Conservation (phyloP, 2,888 invertebrate genomes). For the Polietes domitor region DNA sequence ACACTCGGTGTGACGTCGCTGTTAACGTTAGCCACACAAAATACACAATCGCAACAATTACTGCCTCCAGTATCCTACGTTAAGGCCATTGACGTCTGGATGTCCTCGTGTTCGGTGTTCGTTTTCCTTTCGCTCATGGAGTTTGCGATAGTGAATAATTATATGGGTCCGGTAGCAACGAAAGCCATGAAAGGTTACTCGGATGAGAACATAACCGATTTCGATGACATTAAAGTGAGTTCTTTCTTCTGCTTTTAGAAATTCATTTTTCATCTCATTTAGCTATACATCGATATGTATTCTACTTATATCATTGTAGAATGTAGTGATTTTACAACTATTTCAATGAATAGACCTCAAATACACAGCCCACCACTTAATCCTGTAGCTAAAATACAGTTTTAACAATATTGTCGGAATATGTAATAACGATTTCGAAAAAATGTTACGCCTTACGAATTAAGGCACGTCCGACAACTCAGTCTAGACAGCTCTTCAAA, state of each 20-base stretch:
- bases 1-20: conserved; percentile 93
- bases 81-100: conserved; percentile 96
- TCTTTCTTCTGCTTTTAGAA: background rate
- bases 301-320: too few species aligned
- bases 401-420: too few species aligned
- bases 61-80: conserved; percentile 95
- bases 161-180: conserved; percentile 91
- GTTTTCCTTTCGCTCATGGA: conserved; percentile 95
- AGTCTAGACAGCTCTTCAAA: too few species aligned
- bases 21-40: conserved; percentile 94
- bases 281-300: too few species aligned
- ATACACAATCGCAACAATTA: conserved; percentile 94
- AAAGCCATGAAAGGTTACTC: conserved; percentile 95
- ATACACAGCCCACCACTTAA: too few species aligned
- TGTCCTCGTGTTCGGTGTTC: conserved; percentile 95
- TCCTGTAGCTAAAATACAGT: too few species aligned
- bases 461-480: too few species aligned
- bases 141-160: conserved; percentile 94
- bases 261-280: too few species aligned
- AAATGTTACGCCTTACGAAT: too few species aligned
- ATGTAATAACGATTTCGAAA: too few species aligned
- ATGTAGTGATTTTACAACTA: too few species aligned
- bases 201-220: conserved; percentile 89
- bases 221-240: conserved; percentile 89
- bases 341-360: too few species aligned